A percentile compares a stretch with the other conserved stretches of the same genome.
These are phyloP conservation scores for Spatulosminthurus flaviceps DNA, from an alignment of 2,888 invertebrate species.

Conservation along the genomic window DNA sequence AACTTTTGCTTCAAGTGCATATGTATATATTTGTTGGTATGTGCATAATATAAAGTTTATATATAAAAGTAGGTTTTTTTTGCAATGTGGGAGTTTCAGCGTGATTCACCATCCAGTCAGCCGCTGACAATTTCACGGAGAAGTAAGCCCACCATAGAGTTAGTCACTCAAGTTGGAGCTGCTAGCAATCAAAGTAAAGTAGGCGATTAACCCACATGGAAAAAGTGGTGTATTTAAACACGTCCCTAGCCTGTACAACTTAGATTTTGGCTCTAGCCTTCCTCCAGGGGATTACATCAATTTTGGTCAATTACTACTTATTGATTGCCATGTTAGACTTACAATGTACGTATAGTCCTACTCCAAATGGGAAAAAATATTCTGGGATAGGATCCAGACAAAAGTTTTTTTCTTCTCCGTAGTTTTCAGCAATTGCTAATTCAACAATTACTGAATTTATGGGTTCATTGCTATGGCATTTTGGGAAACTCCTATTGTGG, in stretches of 20 bases:
- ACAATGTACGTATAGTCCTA: neutral
- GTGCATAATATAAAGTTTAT: no score
- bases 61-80: no score
- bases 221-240: slow-evolving; percentile 6
- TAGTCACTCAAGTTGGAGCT: neutral
- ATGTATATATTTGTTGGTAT: no score
- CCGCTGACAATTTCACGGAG: slow-evolving; percentile 5
- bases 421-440: no score
- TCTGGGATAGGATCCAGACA: no score
- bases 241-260: neutral
- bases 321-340: neutral
- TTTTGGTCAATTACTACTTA: neutral
- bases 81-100: neutral
- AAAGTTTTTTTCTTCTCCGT: no score
- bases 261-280: neutral
- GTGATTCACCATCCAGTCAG: neutral
- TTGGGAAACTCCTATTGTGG: no score
- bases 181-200: slow-evolving; percentile 6
- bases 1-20: no score
- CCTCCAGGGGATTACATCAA: slow-evolving; percentile 7
- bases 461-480: no score
- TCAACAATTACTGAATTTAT: no score
- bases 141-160: neutral
- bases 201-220: slow-evolving; percentile 18
- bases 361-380: neutral